Evolutionary conservation across 1,140 invertebrate genomes (phyloP).

Genomic region (Diploscapter pachys): DNA sequence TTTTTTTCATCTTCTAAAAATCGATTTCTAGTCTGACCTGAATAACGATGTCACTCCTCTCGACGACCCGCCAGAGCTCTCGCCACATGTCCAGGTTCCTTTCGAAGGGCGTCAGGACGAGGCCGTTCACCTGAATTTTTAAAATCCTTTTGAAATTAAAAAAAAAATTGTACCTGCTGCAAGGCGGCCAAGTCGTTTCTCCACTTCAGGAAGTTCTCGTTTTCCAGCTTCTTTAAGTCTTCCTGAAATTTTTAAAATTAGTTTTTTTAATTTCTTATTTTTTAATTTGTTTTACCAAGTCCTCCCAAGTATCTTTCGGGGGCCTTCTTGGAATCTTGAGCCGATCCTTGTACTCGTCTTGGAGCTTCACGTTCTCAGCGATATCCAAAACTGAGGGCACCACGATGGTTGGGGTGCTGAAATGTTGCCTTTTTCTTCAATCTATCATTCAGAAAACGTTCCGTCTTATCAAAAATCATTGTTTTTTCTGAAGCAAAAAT

Average conservation of each 20-base stretch:
- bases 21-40: constrained; percentile 57
- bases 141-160: constrained; percentile 24
- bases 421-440: background rate
- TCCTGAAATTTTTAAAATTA: constrained; percentile 35
- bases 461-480: too few relatives aligned
- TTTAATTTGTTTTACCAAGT: too few relatives aligned
- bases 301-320: constrained; percentile 33
- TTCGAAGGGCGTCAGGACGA: constrained; percentile 91
- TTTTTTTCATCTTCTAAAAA: constrained; percentile 21
- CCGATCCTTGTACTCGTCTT: constrained; percentile 68
- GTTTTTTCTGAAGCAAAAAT: constrained; percentile 72
- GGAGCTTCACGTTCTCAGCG: constrained; percentile 65
- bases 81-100: constrained; percentile 97
- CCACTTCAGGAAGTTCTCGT: constrained; percentile 50
- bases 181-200: constrained; percentile 45
- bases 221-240: constrained; percentile 48
- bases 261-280: too few relatives aligned
- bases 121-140: constrained; percentile 65
- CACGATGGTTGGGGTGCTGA: constrained; percentile 74
- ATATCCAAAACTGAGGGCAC: constrained; percentile 68
- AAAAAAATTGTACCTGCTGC: constrained; percentile 44
- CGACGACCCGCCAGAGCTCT: constrained; percentile 94
- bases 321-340: constrained; percentile 72
- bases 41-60: constrained; percentile 88
- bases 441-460: too few relatives aligned